Base-by-base conservation (phyloP, 2,797 vertebrate species). In the Ptychobarbus kaznakovi region DNA sequence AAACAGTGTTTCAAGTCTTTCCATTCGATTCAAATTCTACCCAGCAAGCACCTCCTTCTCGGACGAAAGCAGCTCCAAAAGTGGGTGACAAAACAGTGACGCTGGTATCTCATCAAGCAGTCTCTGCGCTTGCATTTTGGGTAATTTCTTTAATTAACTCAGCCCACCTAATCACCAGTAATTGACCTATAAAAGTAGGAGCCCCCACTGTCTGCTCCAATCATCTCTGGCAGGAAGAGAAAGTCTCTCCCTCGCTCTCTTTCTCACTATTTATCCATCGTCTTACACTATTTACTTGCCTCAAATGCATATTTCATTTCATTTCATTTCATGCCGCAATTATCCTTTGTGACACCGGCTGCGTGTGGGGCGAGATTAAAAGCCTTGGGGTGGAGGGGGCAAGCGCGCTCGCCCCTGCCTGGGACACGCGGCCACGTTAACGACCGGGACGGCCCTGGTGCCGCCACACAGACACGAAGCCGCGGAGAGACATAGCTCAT, bases 401-500 rank as follows among this genome's bases (percentile, higher is more conserved):
- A 80, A 74, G 51, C 4, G 20, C 16, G 95, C 94, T 96, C 95
- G 94, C 92, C 94, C 93, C 94, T 94, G 92, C 93, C 77, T 95
- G 95, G 95, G 95, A 87, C 85, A 93, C 92, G 95, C 94, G 93
- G 93, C 94, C 94, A 95, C 96, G 94, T 95, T 96, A 96, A 96
- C 96, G 95, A 96, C 95, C 92, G 95, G 92, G 95, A 95, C 61
- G 42, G 84, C 73, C 70, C 77, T 4, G 82, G 82, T 70, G 51
- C 94, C 95, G 53, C 80, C 95, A 95, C 95, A 95, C 95, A 95
- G 95, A 95, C 95, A 94, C 94, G 88, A 82, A 93, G 94, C 94
- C 75, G 96, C 94, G 95, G 95, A 98, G 97, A 98, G 79, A 81
- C 98, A 98, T 98, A 98, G 97, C 97, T 99, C 98, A 99, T 97